Evolutionary conservation across 2,113 vertebrate genomes (phyloP).

Genomic region (sheep (Ovis aries)): DNA sequence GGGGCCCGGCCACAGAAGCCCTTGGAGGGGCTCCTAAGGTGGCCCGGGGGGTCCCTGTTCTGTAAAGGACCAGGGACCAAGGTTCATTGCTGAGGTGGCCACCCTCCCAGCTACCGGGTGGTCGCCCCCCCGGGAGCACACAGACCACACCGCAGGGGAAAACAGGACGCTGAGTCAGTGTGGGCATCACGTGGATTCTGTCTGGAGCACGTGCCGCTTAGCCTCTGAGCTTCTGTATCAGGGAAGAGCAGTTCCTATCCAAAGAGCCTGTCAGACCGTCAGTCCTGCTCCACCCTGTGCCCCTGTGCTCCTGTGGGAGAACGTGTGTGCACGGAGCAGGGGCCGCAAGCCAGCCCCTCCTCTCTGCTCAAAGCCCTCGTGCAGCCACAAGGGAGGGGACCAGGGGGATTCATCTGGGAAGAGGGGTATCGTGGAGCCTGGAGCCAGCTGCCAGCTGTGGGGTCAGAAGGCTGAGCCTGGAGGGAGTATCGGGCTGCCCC

Average conservation of each 20-base stretch:
- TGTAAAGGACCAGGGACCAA: neutral
- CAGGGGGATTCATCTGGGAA: neutral
- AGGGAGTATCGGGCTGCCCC: neutral
- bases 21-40: neutral
- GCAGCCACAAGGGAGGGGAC: fast-evolving
- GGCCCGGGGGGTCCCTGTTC: neutral
- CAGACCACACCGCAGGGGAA: neutral
- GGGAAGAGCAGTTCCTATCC: fast-evolving
- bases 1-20: neutral
- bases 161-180: fast-evolving
- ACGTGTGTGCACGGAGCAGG: fast-evolving
- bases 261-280: neutral
- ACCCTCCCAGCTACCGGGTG: neutral
- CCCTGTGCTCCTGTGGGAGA: too few species aligned
- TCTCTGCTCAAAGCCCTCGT: neutral
- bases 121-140: neutral
- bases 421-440: neutral
- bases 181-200: neutral
- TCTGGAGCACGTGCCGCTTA: fast-evolving
- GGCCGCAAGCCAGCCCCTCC: neutral
- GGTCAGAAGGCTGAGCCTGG: neutral
- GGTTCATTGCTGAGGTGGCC: neutral
- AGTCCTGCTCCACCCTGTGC: neutral
- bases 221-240: neutral
- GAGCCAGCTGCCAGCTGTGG: neutral